Base-by-base conservation (phyloP, 2,113 vertebrate species). In the Phaethon lepturus region DNA sequence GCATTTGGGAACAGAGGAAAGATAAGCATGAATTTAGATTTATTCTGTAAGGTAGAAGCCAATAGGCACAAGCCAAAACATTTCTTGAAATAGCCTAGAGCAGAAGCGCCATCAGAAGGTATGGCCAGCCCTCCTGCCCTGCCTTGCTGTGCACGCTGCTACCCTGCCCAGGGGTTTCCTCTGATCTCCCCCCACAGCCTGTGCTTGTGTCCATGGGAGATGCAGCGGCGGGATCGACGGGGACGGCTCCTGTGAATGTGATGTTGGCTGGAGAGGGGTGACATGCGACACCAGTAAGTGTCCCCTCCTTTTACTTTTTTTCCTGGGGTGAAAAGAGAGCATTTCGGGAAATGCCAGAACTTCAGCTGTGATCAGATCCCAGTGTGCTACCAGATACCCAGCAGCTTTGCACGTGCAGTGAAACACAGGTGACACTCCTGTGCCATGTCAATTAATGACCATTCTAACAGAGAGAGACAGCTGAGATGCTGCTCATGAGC, bases 181-280 rank as follows among this genome's bases (percentile, higher is more conserved):
- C 44, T 20, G 45, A 6, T 63, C 42, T 96, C 52, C 96, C 66
- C 78, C 53, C 45, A 24, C 84, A 99, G 99, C 10, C 0, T 99
- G 99, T 28, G 1, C 85, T 12, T 99, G 99, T 52, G 79, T 98
- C 59, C 98, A 99, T 0, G 99, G 99, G 33, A 98, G 91, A 88
- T 99, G 99, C 96, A 98, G 58, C 23, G 98, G 99, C 0, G 99
- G 99, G 13, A 84, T 95, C 3, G 20, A 86, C 0, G 99, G 99
- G 0, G 99, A 99, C 0, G 99, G 99, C 28, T 98, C 98, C 72
- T 99, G 99, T 7, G 97, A 98, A 33, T 99, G 99, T 72, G 98
- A 99, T 0, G 33, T 98, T 15, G 99, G 99, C 72, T 99, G 99
- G 99, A 98, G 98, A 93, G 99, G 99, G 9, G 88, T 99, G 55